phyloP scores from a whole-genome alignment of 1,140 invertebrate genomes.

The Neodiprion virginianus region DNA sequence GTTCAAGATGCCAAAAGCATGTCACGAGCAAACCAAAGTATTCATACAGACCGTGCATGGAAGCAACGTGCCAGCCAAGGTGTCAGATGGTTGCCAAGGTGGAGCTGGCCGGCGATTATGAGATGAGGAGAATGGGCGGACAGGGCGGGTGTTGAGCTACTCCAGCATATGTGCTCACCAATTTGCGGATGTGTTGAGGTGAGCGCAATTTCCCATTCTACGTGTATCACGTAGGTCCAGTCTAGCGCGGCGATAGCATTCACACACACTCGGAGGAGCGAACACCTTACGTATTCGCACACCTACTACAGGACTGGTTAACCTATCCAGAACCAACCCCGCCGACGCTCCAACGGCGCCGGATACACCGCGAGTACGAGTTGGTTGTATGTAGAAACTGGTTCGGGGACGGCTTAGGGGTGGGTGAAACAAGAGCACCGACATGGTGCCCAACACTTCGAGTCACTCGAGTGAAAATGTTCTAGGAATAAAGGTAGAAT shows the following conservation, averaged over 20 bases:
- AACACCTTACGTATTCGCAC: neutral
- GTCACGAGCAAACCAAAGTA: neutral
- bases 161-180: too few relatives aligned
- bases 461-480: neutral
- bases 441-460: neutral
- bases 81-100: too few relatives aligned
- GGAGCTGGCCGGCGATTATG: too few relatives aligned
- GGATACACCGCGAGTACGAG: neutral
- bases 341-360: neutral
- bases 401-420: neutral
- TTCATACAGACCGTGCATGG: neutral
- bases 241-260: constrained; percentile 15
- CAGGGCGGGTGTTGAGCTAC: too few relatives aligned
- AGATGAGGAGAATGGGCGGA: too few relatives aligned
- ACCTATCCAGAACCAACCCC: neutral
- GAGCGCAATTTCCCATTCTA: constrained; percentile 42
- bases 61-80: too few relatives aligned
- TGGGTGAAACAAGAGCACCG: neutral
- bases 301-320: neutral
- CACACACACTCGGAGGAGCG: constrained; percentile 15
- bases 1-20: too few relatives aligned
- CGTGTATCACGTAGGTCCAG: constrained; percentile 20
- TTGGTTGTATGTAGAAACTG: neutral
- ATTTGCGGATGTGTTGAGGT: constrained; percentile 29
- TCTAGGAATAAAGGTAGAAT: neutral